Conservation (phyloP, 2,113 vertebrate genomes). For the Catharus minimus region DNA sequence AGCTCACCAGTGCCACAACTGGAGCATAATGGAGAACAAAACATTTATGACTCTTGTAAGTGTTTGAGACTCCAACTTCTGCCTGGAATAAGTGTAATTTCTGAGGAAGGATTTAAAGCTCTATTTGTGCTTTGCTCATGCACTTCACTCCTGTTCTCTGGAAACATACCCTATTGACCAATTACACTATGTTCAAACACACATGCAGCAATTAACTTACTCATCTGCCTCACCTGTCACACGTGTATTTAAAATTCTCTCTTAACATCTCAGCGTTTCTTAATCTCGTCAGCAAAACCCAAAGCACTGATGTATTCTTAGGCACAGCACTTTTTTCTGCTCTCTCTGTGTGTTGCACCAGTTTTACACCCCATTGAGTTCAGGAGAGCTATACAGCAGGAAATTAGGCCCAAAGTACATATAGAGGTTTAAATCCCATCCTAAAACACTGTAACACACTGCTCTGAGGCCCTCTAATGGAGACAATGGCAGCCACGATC, state of each 20-base stretch:
- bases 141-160: neutral
- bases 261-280: neutral
- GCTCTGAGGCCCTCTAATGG: conserved; percentile 65
- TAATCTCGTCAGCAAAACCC: conserved; percentile 18
- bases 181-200: conserved; percentile 14
- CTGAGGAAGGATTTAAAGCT: conserved; percentile 24
- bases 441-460: conserved; percentile 18
- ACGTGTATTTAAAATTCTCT: conserved; percentile 29
- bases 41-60: neutral
- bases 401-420: conserved; percentile 49
- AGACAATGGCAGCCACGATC: conserved; percentile 22
- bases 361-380: conserved; percentile 45
- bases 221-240: conserved; percentile 45
- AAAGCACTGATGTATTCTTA: conserved; percentile 18
- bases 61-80: neutral
- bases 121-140: neutral
- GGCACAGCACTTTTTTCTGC: neutral
- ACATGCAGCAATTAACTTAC: conserved; percentile 35
- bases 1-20: neutral
- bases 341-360: neutral
- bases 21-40: neutral
- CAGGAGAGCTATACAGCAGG: conserved; percentile 14
- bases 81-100: neutral
- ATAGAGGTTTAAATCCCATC: neutral
- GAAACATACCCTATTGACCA: conserved; percentile 44